phyloP scores from a whole-genome alignment of 1,140 invertebrate species.

The Idris sp. region DNA sequence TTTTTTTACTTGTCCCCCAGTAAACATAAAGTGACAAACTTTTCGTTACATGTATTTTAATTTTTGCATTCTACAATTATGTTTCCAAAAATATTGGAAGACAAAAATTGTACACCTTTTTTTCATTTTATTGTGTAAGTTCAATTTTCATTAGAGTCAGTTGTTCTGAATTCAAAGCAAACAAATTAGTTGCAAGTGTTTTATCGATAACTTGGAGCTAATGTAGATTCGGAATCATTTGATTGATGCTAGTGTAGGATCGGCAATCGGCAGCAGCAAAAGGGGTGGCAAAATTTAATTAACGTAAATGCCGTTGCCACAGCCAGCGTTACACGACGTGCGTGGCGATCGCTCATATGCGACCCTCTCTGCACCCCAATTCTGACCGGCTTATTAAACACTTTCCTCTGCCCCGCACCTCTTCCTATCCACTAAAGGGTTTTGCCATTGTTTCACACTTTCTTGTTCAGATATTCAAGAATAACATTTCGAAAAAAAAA shows the following conservation, averaged over 20 bases:
- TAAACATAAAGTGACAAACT: too few species aligned
- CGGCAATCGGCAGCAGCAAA: constrained; percentile 56
- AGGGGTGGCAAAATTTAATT: constrained; percentile 77
- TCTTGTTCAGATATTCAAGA: constrained; percentile 36
- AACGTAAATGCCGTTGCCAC: constrained; percentile 76
- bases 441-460: constrained; percentile 44
- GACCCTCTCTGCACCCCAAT: constrained; percentile 67
- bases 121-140: too few species aligned
- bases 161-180: too few species aligned
- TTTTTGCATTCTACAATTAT: too few species aligned
- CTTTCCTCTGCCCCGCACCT: constrained; percentile 43
- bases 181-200: constrained; percentile 44
- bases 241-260: constrained; percentile 72
- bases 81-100: too few species aligned
- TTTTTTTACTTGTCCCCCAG: too few species aligned
- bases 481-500: constrained; percentile 4
- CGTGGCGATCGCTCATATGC: constrained; percentile 77
- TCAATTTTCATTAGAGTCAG: too few species aligned
- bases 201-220: constrained; percentile 49
- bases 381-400: constrained; percentile 67
- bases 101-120: too few species aligned
- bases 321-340: constrained; percentile 70
- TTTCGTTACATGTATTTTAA: too few species aligned
- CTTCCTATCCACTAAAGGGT: constrained; percentile 54
- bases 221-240: constrained; percentile 68